phyloP scores from a whole-genome alignment of 2,113 vertebrate species.

The Guaruba guarouba region DNA sequence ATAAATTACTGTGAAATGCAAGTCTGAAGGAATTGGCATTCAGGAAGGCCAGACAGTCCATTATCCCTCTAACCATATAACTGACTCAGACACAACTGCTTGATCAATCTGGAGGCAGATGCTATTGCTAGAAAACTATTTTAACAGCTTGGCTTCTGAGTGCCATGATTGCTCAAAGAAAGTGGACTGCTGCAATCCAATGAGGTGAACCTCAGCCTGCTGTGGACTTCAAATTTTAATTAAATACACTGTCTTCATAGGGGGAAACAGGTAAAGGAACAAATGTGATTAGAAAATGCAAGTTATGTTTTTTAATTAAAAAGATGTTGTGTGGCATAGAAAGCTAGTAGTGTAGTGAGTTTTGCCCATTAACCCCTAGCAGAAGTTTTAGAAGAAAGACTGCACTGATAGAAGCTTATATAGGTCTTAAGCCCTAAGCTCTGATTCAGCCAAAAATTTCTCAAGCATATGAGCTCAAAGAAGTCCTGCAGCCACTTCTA shows the following conservation, averaged over 20 bases:
- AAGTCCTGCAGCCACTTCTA: background rate
- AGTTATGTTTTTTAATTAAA: background rate
- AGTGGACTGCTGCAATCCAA: background rate
- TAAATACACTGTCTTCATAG: background rate
- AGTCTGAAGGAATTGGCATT: slow-evolving; percentile 61
- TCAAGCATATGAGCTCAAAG: background rate
- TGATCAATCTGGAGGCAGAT: slow-evolving; percentile 47
- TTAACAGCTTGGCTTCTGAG: slow-evolving; percentile 1
- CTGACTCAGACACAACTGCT: slow-evolving; percentile 52
- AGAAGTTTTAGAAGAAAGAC: background rate
- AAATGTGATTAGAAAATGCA: background rate
- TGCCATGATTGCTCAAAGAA: background rate
- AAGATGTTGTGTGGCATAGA: background rate
- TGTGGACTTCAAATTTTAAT: background rate
- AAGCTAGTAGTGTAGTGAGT: background rate
- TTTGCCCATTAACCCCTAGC: background rate
- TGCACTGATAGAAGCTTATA: background rate
- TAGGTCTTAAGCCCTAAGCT: background rate
- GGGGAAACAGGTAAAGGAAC: background rate
- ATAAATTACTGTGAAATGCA: slow-evolving; percentile 50
- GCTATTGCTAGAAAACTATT: slow-evolving; percentile 15
- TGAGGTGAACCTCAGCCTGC: background rate
- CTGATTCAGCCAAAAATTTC: background rate
- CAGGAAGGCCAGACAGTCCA: slow-evolving; percentile 35
- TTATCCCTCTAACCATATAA: slow-evolving; percentile 68